Evolutionary conservation across 2,888 invertebrate genomes (phyloP).

Genomic region (Drosophila pseudotakahashii): DNA sequence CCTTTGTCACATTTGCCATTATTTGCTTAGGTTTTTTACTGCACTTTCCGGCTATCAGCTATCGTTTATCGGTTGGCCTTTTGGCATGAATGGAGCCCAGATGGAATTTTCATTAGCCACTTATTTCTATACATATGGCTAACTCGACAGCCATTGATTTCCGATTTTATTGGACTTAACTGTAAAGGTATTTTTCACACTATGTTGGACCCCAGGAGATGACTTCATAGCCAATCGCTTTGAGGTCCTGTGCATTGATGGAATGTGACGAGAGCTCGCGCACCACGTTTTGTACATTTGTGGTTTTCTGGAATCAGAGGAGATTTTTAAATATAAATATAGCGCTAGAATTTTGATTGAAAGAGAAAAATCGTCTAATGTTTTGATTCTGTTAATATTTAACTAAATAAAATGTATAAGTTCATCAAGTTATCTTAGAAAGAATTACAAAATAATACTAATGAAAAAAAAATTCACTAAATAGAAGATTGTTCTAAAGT

Average conservation of each 20-base stretch:
- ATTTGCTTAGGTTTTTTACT: constrained; percentile 31
- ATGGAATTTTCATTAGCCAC: constrained; percentile 39
- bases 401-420: too few relatives aligned
- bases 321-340: not conserved
- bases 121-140: constrained; percentile 2
- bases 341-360: too few relatives aligned
- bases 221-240: constrained; percentile 68
- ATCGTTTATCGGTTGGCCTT: constrained; percentile 31
- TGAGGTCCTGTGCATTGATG: constrained; percentile 67
- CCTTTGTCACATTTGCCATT: constrained; percentile 37
- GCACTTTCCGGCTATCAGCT: constrained; percentile 34
- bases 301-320: constrained; percentile 49
- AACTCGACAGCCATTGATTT: not conserved
- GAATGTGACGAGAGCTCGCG: constrained; percentile 58
- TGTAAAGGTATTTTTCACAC: not conserved
- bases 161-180: constrained; percentile 11
- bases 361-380: too few relatives aligned
- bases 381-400: too few relatives aligned
- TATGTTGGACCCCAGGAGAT: constrained; percentile 77
- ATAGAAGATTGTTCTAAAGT: too few relatives aligned
- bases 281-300: constrained; percentile 59
- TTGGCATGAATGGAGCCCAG: constrained; percentile 12
- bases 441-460: too few relatives aligned
- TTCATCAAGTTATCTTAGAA: too few relatives aligned
- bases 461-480: too few relatives aligned